These are phyloP conservation scores for Dolichomitus sp. DNA, from an alignment of 2,888 invertebrate species.

Conservation along the genomic window DNA sequence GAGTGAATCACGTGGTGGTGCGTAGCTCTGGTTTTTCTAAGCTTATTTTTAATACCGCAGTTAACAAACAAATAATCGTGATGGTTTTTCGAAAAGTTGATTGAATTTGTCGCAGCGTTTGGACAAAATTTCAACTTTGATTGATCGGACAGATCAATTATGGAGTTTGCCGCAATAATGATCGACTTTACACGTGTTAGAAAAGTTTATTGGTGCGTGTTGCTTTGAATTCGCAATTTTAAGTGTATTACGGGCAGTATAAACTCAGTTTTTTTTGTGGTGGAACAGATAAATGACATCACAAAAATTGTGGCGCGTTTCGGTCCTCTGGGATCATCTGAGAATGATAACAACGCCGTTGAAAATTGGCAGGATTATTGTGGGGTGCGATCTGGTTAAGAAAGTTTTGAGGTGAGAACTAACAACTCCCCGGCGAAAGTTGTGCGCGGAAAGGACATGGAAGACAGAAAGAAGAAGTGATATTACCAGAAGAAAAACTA, in stretches of 20 bases:
- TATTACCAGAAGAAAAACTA: neutral
- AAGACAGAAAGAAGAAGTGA: conserved; percentile 11
- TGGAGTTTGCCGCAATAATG: conserved; percentile 12
- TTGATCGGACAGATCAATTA: conserved; percentile 18
- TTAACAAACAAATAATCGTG: neutral
- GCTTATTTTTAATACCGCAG: neutral
- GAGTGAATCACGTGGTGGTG: neutral
- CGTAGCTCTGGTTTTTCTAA: neutral
- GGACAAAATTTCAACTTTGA: neutral
- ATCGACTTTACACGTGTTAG: conserved; percentile 11
- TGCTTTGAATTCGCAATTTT: conserved; percentile 14
- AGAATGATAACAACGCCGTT: conserved; percentile 70
- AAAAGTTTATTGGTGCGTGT: conserved; percentile 13
- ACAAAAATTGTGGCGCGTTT: conserved; percentile 39
- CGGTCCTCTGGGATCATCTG: conserved; percentile 55
- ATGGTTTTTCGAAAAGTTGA: neutral
- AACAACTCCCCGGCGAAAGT: neutral
- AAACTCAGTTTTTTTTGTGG: conserved; percentile 8
- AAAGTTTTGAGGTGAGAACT: conserved; percentile 77
- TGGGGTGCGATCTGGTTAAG: conserved; percentile 74
- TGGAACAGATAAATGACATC: conserved; percentile 65
- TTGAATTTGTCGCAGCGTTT: neutral
- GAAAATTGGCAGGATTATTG: conserved; percentile 68
- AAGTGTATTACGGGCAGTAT: neutral
- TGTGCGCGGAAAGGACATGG: neutral